Percentiles rank a stretch among this genome's conserved stretches.
phyloP scores from a whole-genome alignment of 1,140 invertebrate genomes.

The Achatina immaculata region DNA sequence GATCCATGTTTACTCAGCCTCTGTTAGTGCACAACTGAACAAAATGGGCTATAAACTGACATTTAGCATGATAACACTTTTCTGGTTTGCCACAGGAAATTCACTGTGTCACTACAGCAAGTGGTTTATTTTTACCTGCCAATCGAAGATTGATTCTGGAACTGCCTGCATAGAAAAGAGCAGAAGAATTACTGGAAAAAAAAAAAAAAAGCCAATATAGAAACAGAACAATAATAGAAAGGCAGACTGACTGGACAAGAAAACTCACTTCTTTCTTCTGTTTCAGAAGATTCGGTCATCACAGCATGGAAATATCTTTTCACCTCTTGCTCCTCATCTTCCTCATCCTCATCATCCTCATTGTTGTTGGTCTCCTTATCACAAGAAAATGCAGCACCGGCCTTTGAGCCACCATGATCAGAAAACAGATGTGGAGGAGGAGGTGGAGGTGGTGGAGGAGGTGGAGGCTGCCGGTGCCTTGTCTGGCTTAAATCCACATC shows the following conservation, averaged over 20 bases:
- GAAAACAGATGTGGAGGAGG: constrained; percentile 26
- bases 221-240: no score
- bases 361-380: background rate
- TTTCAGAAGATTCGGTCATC: constrained; percentile 31
- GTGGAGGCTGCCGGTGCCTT: constrained; percentile 27
- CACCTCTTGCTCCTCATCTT: constrained; percentile 30
- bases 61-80: no score
- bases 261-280: constrained; percentile 43
- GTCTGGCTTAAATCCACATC: constrained; percentile 17
- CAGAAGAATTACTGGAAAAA: no score
- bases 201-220: no score
- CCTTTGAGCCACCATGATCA: background rate
- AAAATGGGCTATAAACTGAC: no score
- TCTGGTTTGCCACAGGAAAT: no score
- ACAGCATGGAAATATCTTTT: constrained; percentile 44
- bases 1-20: no score
- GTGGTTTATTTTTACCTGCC: no score
- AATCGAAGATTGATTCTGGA: no score
- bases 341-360: constrained; percentile 21
- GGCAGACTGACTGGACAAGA: background rate
- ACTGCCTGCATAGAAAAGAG: no score
- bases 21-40: no score
- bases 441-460: constrained; percentile 41
- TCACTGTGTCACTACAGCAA: no score
- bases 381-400: background rate